Conservation (phyloP, 2,113 vertebrate genomes). For the Pristiophorus japonicus region DNA sequence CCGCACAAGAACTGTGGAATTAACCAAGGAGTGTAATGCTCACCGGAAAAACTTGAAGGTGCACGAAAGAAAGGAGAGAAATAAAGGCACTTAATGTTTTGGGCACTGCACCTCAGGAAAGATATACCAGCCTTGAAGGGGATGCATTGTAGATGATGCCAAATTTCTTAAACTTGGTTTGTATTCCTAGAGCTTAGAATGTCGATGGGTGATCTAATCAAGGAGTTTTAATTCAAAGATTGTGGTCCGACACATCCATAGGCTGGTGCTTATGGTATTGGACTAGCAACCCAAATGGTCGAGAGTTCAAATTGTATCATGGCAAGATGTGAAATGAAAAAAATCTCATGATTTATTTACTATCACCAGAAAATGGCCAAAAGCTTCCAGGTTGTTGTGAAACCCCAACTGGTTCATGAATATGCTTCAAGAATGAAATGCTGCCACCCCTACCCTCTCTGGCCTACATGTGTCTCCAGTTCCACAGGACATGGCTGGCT, state of each 20-base stretch:
- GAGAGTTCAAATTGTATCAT: not conserved
- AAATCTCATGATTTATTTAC: not conserved
- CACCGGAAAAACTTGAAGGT: not conserved
- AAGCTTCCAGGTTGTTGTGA: not conserved
- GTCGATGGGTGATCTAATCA: not conserved
- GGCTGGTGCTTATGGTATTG: not conserved
- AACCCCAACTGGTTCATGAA: not conserved
- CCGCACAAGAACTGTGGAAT: not conserved
- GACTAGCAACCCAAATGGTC: not conserved
- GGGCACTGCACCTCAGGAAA: not conserved
- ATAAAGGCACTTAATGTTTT: not conserved
- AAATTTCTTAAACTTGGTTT: too few relatives aligned
- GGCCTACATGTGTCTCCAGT: not conserved
- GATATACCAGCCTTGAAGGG: not conserved
- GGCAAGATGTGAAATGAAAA: not conserved
- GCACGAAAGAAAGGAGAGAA: not conserved
- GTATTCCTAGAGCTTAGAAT: too few relatives aligned
- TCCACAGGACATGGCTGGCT: not conserved
- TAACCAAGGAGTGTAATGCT: not conserved
- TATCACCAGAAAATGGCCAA: not conserved
- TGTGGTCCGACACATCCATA: not conserved
- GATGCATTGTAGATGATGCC: not conserved
- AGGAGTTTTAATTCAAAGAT: not conserved
- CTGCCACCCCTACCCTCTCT: not conserved
- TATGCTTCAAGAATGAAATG: not conserved